These are phyloP conservation scores for Acinonyx jubatus DNA, from an alignment of 2,113 vertebrate species.

Conservation along the genomic window DNA sequence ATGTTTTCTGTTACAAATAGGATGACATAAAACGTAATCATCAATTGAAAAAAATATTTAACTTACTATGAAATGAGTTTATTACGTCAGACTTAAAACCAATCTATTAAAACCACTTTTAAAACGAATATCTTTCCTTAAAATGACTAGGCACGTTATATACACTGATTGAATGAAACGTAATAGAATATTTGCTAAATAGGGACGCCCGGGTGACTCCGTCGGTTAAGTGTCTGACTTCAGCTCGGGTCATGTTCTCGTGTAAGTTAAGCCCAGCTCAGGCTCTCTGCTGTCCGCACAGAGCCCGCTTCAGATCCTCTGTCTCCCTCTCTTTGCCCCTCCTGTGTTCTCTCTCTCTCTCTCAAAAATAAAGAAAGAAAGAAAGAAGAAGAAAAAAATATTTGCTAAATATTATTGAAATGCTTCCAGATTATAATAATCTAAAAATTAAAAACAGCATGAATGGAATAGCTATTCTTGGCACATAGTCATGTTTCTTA, in stretches of 20 bases:
- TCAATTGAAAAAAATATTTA: not conserved
- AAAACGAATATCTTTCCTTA: not conserved
- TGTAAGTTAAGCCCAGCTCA: no score
- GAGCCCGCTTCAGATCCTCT: no score
- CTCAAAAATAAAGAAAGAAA: accelerated
- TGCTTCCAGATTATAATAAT: not conserved
- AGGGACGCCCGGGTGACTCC: not conserved
- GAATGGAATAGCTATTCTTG: not conserved
- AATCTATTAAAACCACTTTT: not conserved
- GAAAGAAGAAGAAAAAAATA: not conserved
- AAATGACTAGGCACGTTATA: not conserved
- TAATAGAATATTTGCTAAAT: not conserved
- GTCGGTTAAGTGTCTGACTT: no score
- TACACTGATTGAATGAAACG: not conserved
- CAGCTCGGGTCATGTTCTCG: no score
- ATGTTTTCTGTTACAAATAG: not conserved
- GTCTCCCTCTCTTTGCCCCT: no score
- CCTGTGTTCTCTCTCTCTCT: no score
- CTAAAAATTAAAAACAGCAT: not conserved
- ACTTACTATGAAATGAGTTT: not conserved
- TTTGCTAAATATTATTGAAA: not conserved
- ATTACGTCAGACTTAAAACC: not conserved
- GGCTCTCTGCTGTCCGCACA: no score
- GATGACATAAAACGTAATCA: not conserved
- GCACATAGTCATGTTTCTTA: not conserved